phyloP scores from a whole-genome alignment of 2,797 vertebrate genomes.

The Micropoecilia bifurca region DNA sequence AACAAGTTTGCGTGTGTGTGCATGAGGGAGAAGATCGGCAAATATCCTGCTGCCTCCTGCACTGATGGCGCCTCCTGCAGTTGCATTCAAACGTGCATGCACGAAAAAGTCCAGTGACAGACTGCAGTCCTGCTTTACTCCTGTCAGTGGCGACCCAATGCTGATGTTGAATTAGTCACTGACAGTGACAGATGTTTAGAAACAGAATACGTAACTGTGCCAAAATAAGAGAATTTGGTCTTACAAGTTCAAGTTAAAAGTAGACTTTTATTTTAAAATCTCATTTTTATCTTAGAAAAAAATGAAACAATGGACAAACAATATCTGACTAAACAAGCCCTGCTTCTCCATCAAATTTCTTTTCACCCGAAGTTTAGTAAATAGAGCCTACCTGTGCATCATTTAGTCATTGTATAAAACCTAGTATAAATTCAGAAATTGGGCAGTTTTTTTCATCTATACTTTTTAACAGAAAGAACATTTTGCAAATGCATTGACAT shows the following conservation, averaged over 20 bases:
- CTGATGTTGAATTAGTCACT: not conserved
- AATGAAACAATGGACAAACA: not conserved
- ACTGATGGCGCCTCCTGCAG: conserved; percentile 51
- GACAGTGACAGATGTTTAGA: not conserved
- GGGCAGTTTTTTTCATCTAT: too few species aligned
- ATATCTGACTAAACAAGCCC: not conserved
- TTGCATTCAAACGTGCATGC: conserved; percentile 4
- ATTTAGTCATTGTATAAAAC: too few species aligned
- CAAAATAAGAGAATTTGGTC: not conserved
- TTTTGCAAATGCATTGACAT: too few species aligned
- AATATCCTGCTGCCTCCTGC: conserved; percentile 32
- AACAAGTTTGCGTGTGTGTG: not conserved
- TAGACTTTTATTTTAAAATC: not conserved
- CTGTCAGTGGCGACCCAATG: not conserved
- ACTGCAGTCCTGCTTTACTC: not conserved
- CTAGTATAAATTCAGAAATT: too few species aligned
- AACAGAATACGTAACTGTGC: not conserved
- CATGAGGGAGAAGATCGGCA: conserved; percentile 26
- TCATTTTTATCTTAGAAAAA: too few species aligned
- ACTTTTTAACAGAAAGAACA: too few species aligned
- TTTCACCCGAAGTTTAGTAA: not conserved
- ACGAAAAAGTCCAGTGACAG: not conserved
- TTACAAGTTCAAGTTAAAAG: not conserved
- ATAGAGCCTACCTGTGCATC: not conserved
- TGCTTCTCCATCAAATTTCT: too few species aligned